Evolutionary conservation across 2,113 vertebrate genomes (phyloP), one percentile per base, ranked within the genome.

Genomic region (Pachypanchax playfairii): DNA sequence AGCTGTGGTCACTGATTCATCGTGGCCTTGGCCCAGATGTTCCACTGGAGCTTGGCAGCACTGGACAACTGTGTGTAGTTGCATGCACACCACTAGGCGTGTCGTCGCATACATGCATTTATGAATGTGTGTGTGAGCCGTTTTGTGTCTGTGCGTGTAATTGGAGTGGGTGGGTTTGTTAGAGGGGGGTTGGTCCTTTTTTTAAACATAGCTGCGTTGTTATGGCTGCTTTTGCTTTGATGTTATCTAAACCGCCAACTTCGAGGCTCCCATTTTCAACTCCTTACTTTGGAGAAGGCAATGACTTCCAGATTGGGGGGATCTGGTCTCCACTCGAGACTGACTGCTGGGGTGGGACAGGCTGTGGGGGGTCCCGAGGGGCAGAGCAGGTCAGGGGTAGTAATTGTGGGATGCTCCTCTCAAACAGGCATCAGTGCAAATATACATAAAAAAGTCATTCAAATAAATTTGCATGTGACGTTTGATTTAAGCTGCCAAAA

Each of bases 211-310:
- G 74, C 89, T 77, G 69, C 64, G 83, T 89, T 91, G 87, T 92
- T 91, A 91, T 90, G 89, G 90, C 89, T 88, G 83, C 79, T 61
- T 33, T 20, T 4, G 58, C 90, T 93, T 93, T 93, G 90, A 93
- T 89, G 91, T 91, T 59, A 60, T 83, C 83, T 79, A 88, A 91
- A 89, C 88, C 87, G 91, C 87, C 79, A 87, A 79, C 83, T 90
- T 86, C 83, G 83, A 89, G 88, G 86, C 82, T 83, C 81, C 91
- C 81, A 90, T 93, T 91, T 90, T 85, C 74, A 72, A 79, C 79
- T 87, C 78, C 79, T 77, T 73, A 75, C 79, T 74, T 75, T 55
- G 63, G 61, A 79, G 67, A 70, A 73, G 85, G 77, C 79, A 90
- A 90, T 90, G 82, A 85, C 73, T 90, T 90, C 89, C 87, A 90